These are phyloP conservation scores for Platysteira castanea DNA, from an alignment of 2,113 vertebrate species.

Conservation along the genomic window DNA sequence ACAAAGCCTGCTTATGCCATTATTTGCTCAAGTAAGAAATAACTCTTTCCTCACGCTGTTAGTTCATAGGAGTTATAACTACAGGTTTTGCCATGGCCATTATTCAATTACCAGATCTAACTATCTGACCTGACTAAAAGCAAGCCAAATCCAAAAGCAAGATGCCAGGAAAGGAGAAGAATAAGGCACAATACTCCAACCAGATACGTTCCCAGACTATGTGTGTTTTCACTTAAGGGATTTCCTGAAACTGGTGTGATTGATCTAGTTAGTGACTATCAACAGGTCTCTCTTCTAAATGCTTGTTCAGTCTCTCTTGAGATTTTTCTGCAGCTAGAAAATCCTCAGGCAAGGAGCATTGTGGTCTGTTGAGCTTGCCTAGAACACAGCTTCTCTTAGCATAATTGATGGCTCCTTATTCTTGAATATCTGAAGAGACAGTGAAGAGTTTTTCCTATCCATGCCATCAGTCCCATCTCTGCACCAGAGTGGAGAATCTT, in stretches of 20 bases:
- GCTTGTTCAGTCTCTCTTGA: neutral
- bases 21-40: neutral
- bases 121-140: neutral
- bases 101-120: neutral
- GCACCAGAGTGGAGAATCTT: neutral
- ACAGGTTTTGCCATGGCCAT: neutral
- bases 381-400: neutral
- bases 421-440: neutral
- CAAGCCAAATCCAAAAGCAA: neutral
- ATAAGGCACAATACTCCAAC: neutral
- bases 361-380: neutral
- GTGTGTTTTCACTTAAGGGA: neutral
- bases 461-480: neutral
- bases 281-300: neutral
- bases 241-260: neutral
- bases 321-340: neutral
- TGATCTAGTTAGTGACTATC: neutral
- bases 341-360: neutral
- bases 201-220: neutral
- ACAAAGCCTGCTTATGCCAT: neutral
- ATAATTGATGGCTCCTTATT: neutral
- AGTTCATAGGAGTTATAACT: neutral
- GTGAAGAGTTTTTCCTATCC: neutral
- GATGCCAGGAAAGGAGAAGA: neutral
- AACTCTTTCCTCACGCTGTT: neutral